Evolutionary conservation across 2,888 invertebrate species (phyloP), one percentile per base, ranked within the genome.

Genomic region (Scelioninae gen. 2): DNA sequence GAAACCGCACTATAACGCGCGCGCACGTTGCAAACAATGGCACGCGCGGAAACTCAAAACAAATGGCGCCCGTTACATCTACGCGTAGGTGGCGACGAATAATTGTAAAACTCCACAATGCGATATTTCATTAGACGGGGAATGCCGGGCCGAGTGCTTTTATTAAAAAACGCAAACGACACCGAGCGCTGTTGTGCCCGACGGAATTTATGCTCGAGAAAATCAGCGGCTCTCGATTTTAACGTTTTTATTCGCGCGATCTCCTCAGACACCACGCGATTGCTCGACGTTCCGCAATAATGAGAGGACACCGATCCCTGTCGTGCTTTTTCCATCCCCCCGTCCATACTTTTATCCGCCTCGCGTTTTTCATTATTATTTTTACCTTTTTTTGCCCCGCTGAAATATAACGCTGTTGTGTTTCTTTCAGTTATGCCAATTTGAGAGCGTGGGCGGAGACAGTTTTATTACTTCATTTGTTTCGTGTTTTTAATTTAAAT

Each of bases 171-270:
- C 61, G 48, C 55, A 58, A 64, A 70, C 46, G 61, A 52, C 72
- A 61, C 58, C 58, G 60, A 55, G 68, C 60, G 74, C 65, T 58
- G 75, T 71, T 74, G 76, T 71, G 64, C 67, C 52, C 50, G 67
- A 18, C 19, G 13, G 76, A 75, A 81, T 81, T 80, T 81, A 81
- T 78, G 78, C 76, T 53, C 73, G 77, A 75, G 77, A 78, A 80
- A 80, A 80, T 80, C 78, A 77, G 74, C 28, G 25, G 25, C 31
- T 43, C 55, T 58, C 41, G 61, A 72, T 72, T 73, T 67, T 48
- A 73, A 73, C 55, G 57, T 73, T 73, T 67, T 67, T 67, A 67
- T 73, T 60, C 39, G 50, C 61, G 22, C 19, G 57, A 65, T 57
- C 65, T 65, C 43, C 39, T 58, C 39, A 37, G 60, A 39, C 45